Conservation (phyloP, 2,113 vertebrate species). For the Asarcornis scutulata region DNA sequence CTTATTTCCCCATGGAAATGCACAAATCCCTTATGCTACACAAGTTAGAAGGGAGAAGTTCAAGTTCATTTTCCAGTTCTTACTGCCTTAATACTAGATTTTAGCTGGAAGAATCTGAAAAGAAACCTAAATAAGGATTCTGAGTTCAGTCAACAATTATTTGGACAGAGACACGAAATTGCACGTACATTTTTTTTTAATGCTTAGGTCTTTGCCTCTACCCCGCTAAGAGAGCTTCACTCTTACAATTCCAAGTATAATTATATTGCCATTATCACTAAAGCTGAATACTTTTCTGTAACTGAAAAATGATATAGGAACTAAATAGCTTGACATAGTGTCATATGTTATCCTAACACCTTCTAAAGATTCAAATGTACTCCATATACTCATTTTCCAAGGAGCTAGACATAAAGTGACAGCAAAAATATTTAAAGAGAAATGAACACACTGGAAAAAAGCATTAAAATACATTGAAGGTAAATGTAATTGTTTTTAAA, state of each 20-base stretch:
- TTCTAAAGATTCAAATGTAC: not conserved
- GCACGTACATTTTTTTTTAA: not conserved
- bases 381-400: not conserved
- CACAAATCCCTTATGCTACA: not conserved
- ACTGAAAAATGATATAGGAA: conserved; percentile 57
- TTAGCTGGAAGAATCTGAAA: not conserved
- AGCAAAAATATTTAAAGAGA: conserved; percentile 58
- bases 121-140: not conserved
- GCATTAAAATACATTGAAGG: conserved; percentile 56
- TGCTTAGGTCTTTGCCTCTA: not conserved
- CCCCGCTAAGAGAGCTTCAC: not conserved
- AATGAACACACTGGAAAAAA: conserved; percentile 46
- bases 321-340: conserved; percentile 33
- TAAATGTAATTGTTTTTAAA: conserved; percentile 75
- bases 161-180: not conserved
- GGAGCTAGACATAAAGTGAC: conserved; percentile 1
- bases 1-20: not conserved
- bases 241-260: not conserved
- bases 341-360: conserved; percentile 40
- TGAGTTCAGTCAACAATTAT: not conserved
- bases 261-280: conserved; percentile 43
- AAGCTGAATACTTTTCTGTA: conserved; percentile 31
- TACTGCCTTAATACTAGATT: not conserved
- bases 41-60: fast-evolving
- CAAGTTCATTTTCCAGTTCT: not conserved